Evolutionary conservation across 2,797 vertebrate genomes (phyloP), one percentile per base, ranked within the genome.

Genomic region (Chelonia mydas): DNA sequence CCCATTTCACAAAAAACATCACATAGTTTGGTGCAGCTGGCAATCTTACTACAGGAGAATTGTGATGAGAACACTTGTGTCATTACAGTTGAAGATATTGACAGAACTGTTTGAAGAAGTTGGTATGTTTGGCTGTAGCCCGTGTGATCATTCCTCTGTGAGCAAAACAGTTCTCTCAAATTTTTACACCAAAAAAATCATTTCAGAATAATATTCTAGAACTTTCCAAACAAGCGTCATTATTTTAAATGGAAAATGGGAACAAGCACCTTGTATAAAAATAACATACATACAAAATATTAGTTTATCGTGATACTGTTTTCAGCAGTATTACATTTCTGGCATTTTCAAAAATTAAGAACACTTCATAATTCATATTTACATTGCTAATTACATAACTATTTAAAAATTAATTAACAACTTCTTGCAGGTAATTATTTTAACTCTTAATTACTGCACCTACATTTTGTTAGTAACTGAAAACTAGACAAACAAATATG

Each of bases 291-390:
- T 61, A 61, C 27, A 28, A 59, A 59, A 83, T 74, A 37, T 78
- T 47, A 3, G n/a, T 83, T 68, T 68, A 12, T 3, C 25, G 5
- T 49, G 11, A 50, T 0, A 27, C 4, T 28, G 0, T 2, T 15
- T 81, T 86, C 50, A 37, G 6, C 57, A 84, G 74, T 2, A 7
- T 28, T 50, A 19, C 28, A 1, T 0, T 5, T 37, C 76, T 59
- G 47, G 0, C 3, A 3, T 13, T 80, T 79, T 33, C 19, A 87
- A 78, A 7, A 86, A 28, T 25, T 41, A 78, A 31, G 1, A 11
- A n/a, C 49, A 11, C 1, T 77, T 37, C 49, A 61, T 50, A 83
- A 49, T 37, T 84, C 33, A 11, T 1, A 83, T 53, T 45, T 37
- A 2, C 4, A 87, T 85, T 80, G 33, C 3, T 57, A 85, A 81